Evolutionary conservation across 2,888 invertebrate genomes (phyloP).

Genomic region (Frankliniella intonsa): DNA sequence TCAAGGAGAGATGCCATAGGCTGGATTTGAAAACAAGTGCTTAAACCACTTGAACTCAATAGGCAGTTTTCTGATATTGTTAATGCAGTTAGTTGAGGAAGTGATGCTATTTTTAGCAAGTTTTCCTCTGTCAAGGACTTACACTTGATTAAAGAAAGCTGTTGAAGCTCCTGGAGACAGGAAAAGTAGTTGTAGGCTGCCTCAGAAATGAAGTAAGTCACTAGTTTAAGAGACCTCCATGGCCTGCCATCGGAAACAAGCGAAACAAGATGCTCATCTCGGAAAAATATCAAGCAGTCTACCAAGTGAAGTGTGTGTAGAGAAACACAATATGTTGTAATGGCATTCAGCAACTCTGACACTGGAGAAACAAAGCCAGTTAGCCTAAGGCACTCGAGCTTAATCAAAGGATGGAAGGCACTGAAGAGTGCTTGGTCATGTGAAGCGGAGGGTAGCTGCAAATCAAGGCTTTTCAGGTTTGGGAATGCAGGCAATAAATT

Average conservation of each 20-base stretch:
- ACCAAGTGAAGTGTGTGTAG: neutral
- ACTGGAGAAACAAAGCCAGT: constrained; percentile 14
- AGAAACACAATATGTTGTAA: neutral
- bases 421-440: neutral
- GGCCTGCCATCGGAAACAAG: neutral
- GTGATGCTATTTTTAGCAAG: neutral
- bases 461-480: neutral
- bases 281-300: neutral
- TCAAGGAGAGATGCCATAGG: neutral
- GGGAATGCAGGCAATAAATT: neutral
- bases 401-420: neutral
- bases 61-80: neutral
- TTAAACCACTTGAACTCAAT: neutral
- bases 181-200: neutral
- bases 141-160: neutral
- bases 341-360: neutral
- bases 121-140: neutral
- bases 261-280: constrained; percentile 3
- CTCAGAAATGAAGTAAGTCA: neutral
- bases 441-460: constrained; percentile 4
- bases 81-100: neutral
- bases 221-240: neutral
- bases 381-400: neutral
- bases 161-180: neutral
- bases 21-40: constrained; percentile 7